A percentile compares a stretch with the other conserved stretches of the same genome.
These are phyloP conservation scores for Monomorium pharaonis DNA, from an alignment of 1,140 invertebrate species.

Conservation along the genomic window DNA sequence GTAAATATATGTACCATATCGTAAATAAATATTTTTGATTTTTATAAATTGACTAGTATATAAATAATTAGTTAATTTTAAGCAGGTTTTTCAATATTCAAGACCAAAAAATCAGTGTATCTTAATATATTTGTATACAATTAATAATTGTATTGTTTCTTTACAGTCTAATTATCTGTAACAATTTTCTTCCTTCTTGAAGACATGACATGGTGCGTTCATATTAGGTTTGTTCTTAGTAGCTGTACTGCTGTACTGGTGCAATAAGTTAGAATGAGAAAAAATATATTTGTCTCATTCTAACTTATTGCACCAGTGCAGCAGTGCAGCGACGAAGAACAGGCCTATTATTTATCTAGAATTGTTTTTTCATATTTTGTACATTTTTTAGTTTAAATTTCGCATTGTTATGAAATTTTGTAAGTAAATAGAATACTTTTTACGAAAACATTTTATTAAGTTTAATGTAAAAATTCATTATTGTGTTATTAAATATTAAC, in stretches of 20 bases:
- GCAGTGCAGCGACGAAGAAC: no score
- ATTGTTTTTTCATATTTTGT: neutral
- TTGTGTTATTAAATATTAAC: constrained; percentile 26
- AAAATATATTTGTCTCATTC: no score
- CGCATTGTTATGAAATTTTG: neutral
- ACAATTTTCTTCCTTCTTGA: neutral
- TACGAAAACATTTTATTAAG: constrained; percentile 45
- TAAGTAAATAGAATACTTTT: constrained; percentile 24
- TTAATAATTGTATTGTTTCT: neutral
- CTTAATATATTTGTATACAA: neutral
- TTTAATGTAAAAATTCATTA: constrained; percentile 25
- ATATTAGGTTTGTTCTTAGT: no score
- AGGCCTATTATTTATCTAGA: no score
- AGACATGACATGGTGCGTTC: neutral
- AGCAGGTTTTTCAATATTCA: neutral
- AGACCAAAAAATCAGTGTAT: no score
- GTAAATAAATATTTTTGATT: constrained; percentile 84
- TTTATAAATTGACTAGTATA: constrained; percentile 73
- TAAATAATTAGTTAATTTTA: neutral
- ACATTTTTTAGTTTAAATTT: neutral
- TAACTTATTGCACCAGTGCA: no score
- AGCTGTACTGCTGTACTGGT: no score
- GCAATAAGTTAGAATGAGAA: no score
- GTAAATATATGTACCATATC: constrained; percentile 79
- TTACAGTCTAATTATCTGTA: neutral